phyloP scores from a whole-genome alignment of 2,113 vertebrate species.

The Nestor notabilis region DNA sequence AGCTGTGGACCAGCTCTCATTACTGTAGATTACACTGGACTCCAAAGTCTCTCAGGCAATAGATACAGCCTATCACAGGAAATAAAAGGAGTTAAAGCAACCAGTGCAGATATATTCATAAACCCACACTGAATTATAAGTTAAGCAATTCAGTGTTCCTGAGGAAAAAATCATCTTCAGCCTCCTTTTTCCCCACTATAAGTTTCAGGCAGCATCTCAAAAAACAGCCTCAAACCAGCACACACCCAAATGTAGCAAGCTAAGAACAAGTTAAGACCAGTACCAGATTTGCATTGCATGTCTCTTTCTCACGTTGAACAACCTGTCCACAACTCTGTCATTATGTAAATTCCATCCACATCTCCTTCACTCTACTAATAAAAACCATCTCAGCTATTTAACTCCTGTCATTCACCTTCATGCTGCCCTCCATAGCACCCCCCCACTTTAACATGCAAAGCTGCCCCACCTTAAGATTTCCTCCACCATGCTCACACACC shows the following conservation, averaged over 20 bases:
- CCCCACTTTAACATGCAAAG: neutral
- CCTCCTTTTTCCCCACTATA: neutral
- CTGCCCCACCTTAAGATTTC: neutral
- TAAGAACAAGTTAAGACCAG: conserved; percentile 32
- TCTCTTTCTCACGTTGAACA: neutral
- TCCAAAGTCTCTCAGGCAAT: neutral
- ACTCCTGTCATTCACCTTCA: neutral
- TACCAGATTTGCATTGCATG: neutral
- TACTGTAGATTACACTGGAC: neutral
- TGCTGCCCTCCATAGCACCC: neutral
- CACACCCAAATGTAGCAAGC: neutral
- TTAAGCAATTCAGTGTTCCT: neutral
- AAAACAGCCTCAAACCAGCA: neutral
- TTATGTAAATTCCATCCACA: neutral
- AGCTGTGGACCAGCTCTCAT: neutral
- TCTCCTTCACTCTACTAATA: neutral
- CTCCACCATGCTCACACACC: neutral
- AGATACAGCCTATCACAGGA: rapidly evolving
- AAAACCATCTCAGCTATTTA: neutral
- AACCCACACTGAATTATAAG: neutral
- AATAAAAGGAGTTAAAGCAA: neutral
- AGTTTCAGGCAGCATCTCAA: neutral
- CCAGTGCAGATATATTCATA: neutral
- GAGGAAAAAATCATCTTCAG: neutral
- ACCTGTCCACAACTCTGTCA: neutral